Evolutionary conservation across 2,888 invertebrate genomes (phyloP).

Genomic region (Meiosimyza decipiens): DNA sequence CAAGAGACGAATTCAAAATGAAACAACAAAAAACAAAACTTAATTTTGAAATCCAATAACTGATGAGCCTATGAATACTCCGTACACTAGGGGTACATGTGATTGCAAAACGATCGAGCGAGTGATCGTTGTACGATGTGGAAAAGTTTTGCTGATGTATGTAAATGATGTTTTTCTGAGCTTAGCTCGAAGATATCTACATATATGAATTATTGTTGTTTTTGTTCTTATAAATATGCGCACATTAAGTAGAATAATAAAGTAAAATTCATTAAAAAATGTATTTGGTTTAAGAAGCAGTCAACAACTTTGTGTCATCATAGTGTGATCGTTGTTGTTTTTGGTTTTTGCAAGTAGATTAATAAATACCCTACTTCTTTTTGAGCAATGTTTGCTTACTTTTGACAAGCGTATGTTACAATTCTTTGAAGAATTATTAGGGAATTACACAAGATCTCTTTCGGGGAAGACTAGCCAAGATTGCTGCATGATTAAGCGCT

Average conservation of each 20-base stretch:
- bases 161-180: constrained; percentile 30
- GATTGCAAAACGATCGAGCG: constrained; percentile 16
- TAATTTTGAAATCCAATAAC: constrained; percentile 25
- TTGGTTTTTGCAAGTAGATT: too few relatives aligned
- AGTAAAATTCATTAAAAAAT: constrained; percentile 10
- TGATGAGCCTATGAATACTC: constrained; percentile 25
- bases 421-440: too few relatives aligned
- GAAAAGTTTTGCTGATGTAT: constrained; percentile 33
- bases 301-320: background rate
- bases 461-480: too few relatives aligned
- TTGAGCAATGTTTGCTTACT: too few relatives aligned
- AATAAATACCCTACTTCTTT: too few relatives aligned
- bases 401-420: too few relatives aligned
- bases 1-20: constrained; percentile 21
- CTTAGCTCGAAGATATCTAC: constrained; percentile 8
- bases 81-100: background rate
- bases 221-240: constrained; percentile 22
- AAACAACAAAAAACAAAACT: background rate
- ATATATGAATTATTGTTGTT: background rate
- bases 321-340: background rate
- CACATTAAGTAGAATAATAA: constrained; percentile 2
- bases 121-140: background rate
- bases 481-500: too few relatives aligned
- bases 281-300: constrained; percentile 28
- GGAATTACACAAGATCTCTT: too few relatives aligned